Evolutionary conservation across 2,797 vertebrate species (phyloP).

Genomic region (Okamejei kenojei): DNA sequence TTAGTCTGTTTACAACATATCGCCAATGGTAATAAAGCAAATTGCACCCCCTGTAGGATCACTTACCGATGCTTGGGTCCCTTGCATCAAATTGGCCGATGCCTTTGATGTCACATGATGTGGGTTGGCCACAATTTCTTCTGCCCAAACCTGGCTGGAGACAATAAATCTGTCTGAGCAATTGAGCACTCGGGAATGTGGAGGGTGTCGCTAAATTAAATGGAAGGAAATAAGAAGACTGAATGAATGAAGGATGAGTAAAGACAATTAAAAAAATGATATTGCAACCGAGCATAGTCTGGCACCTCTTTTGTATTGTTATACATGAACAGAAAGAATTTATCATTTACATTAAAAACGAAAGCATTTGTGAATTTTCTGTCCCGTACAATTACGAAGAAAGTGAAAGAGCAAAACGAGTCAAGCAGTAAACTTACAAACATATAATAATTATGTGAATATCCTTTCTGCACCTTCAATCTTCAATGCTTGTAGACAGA

Average conservation of each 20-base stretch:
- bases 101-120: constrained; percentile 5
- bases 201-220: constrained; percentile 33
- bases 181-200: not conserved
- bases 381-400: not conserved
- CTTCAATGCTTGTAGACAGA: not conserved
- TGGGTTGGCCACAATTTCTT: constrained; percentile 22
- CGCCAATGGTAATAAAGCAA: not conserved
- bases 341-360: too few species aligned
- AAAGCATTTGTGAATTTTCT: not conserved
- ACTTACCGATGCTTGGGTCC: constrained; percentile 19
- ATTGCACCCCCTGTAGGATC: not conserved
- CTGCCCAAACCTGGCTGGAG: constrained; percentile 23
- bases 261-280: not conserved
- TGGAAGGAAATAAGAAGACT: not conserved
- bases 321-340: not conserved
- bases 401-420: not conserved
- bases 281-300: not conserved
- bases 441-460: not conserved
- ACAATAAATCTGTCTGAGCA: constrained; percentile 32
- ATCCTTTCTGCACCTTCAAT: not conserved
- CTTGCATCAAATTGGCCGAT: not conserved
- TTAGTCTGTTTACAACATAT: not conserved
- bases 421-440: not conserved
- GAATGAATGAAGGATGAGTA: not conserved
- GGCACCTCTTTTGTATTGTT: not conserved